Base-by-base conservation (phyloP, 1,140 invertebrate genomes). In the Zelostemma sp. region DNA sequence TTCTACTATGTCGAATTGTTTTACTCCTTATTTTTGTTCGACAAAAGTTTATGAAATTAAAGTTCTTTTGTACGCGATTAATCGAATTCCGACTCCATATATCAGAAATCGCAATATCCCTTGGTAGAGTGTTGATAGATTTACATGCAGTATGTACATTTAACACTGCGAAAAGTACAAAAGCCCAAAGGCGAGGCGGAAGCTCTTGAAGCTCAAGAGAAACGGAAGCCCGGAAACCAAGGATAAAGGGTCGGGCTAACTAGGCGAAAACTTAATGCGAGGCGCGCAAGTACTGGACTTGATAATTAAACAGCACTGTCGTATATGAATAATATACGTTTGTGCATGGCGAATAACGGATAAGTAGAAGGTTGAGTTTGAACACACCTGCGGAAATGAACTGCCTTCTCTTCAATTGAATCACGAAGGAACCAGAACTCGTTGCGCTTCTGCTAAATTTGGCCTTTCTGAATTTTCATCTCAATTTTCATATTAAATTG, bases 191-290 rank as follows among this genome's bases (percentile, higher is more conserved):
- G 28, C 28, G 15, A 33, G 16, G 48, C 15, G 14, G 15, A 48
- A 48, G 46, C 46, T 48, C 46, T 5, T 16, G 48, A 35, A 50
- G 48, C 48, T 35, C 48, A 11, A 14, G 28, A 50, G 48, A 35
- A 50, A 35, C 48, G 48, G 25, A 33, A 50, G 48, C 14, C 48
- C 48, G 28, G 48, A 50, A 50, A 35, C 48, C 48, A 12, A 31
- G 48, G 31, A 50, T 50, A 50, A 50, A 17, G 48, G 28, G 33
- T 50, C 33, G 48, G 33, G 48, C 48, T 35, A 50, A 50, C 48
- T 50, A 50, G 11, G 12, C 25, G 25, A 12, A 50, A 50, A 35
- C 48, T 50, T 50, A 35, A 50, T 50, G 15, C 48, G 15, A 16
- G 48, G 48, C 25, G 25, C 19, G 19, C 46, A 31, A 49, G 21